These are phyloP conservation scores for Nemurella pictetii DNA, from an alignment of 2,888 invertebrate genomes.

Conservation along the genomic window DNA sequence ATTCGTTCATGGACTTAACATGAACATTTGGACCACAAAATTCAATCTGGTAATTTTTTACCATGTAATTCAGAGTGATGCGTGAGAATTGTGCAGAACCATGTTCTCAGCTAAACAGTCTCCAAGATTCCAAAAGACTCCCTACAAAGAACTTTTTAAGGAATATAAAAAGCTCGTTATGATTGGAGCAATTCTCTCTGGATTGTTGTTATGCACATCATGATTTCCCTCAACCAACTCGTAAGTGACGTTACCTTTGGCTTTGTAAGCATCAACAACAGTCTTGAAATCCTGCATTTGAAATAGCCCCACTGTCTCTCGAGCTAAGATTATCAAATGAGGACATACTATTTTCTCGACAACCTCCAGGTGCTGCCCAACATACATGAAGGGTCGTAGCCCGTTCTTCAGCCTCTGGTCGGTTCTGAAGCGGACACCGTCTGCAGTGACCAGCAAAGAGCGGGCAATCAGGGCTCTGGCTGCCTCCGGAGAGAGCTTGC, in stretches of 20 bases:
- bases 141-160: constrained; percentile 37
- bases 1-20: too few species aligned
- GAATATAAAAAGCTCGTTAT: constrained; percentile 55
- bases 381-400: constrained; percentile 51
- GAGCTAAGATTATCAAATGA: constrained; percentile 49
- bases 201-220: constrained; percentile 63
- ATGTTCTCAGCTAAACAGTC: too few species aligned
- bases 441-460: constrained; percentile 52
- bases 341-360: constrained; percentile 49
- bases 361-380: constrained; percentile 50
- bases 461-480: constrained; percentile 57
- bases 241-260: constrained; percentile 45
- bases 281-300: constrained; percentile 42
- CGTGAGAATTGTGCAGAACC: too few species aligned
- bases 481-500: constrained; percentile 52
- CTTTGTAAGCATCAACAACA: constrained; percentile 42
- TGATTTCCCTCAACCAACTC: constrained; percentile 59
- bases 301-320: constrained; percentile 44
- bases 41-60: too few species aligned
- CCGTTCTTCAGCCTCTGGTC: constrained; percentile 58
- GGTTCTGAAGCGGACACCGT: constrained; percentile 59
- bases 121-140: too few species aligned
- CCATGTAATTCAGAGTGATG: too few species aligned
- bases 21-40: too few species aligned
- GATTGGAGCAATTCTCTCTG: constrained; percentile 58